Conservation (phyloP, 2,113 vertebrate genomes). For the Rhynchomys soricoides region DNA sequence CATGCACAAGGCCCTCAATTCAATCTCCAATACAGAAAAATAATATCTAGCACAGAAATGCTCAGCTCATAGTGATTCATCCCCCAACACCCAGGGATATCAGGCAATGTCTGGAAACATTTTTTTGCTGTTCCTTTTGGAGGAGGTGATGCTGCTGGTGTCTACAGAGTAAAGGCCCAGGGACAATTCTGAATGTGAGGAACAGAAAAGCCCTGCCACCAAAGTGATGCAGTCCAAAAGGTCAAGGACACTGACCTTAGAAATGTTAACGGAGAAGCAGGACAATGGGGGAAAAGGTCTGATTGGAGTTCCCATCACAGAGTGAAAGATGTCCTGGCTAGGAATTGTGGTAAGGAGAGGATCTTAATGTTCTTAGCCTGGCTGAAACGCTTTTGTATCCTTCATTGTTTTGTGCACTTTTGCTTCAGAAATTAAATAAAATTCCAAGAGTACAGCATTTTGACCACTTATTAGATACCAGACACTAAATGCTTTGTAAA, state of each 20-base stretch:
- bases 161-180: not conserved
- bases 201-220: not conserved
- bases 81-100: not conserved
- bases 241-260: not conserved
- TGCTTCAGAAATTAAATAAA: not conserved
- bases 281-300: not conserved
- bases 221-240: not conserved
- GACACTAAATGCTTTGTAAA: not conserved
- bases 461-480: not conserved
- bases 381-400: conserved; percentile 52
- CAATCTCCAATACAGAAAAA: not conserved
- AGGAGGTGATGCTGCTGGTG: not conserved
- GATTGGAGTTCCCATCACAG: conserved; percentile 35
- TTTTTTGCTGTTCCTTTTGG: not conserved
- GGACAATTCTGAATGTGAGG: not conserved
- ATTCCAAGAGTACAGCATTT: conserved; percentile 43
- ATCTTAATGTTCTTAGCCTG: conserved; percentile 29
- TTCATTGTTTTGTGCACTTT: conserved; percentile 47
- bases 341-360: not conserved
- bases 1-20: not conserved
- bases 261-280: not conserved
- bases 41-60: not conserved
- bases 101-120: not conserved
- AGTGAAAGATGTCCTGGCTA: conserved; percentile 10
- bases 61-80: not conserved